phyloP scores from a whole-genome alignment of 2,113 vertebrate genomes.

The Scomber japonicus region DNA sequence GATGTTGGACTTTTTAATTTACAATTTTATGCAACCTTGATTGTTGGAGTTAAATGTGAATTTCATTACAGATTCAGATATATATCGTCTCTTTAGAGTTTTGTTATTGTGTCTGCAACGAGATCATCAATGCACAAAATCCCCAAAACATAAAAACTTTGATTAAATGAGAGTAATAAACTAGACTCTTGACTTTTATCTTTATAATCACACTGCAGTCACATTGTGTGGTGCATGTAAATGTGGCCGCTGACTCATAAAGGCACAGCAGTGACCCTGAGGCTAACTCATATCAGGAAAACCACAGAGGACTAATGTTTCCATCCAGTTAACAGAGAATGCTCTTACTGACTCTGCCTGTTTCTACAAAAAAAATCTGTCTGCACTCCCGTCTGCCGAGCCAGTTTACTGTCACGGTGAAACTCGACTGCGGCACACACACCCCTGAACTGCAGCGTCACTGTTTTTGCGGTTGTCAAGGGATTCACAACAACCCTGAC shows the following conservation, averaged over 20 bases:
- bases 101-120: not conserved
- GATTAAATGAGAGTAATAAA: not conserved
- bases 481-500: slow-evolving; percentile 62
- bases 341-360: not conserved
- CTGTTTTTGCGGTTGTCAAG: slow-evolving; percentile 55
- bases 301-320: slow-evolving; percentile 46
- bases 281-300: slow-evolving; percentile 19
- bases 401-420: not conserved
- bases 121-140: not conserved
- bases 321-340: slow-evolving; percentile 17
- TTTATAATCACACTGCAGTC: slow-evolving; percentile 28
- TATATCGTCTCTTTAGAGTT: too few species aligned
- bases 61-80: too few species aligned
- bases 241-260: slow-evolving; percentile 45
- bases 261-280: slow-evolving; percentile 35
- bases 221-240: slow-evolving; percentile 17
- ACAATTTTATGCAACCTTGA: too few species aligned
- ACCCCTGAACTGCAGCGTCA: slow-evolving; percentile 29
- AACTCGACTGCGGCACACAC: slow-evolving; percentile 44
- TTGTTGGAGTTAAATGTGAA: too few species aligned
- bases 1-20: too few species aligned
- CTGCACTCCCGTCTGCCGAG: slow-evolving; percentile 6
- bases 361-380: not conserved
- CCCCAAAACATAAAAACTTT: not conserved
- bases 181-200: not conserved